Evolutionary conservation across 2,113 vertebrate species (phyloP).

Genomic region (Lycaon pictus): DNA sequence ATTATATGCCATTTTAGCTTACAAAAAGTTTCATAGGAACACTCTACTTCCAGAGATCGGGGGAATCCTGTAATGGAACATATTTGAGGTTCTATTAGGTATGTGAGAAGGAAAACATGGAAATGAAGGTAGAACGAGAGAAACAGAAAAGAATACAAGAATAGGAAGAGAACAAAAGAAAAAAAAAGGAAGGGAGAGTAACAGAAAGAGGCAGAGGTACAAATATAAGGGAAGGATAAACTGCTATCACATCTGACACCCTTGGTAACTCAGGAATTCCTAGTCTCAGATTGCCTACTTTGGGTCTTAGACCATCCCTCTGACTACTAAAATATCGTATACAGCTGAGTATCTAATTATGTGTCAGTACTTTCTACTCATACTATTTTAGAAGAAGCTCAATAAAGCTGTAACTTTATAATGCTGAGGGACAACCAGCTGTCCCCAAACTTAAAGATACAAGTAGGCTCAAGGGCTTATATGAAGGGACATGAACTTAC

Average conservation of each 20-base stretch:
- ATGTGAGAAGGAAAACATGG: background rate
- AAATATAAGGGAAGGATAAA: background rate
- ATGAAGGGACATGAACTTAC: constrained; percentile 63
- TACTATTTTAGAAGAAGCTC: constrained; percentile 74
- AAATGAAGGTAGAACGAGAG: background rate
- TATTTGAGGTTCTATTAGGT: constrained; percentile 14
- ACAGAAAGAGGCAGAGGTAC: background rate
- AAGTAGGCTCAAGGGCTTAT: constrained; percentile 60
- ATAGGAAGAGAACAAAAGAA: background rate
- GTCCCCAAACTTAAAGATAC: constrained; percentile 72
- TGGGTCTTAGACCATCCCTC: constrained; percentile 29
- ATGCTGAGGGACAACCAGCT: constrained; percentile 71
- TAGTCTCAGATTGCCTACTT: constrained; percentile 34
- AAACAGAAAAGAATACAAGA: background rate
- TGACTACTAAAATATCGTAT: constrained; percentile 76
- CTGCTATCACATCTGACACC: background rate
- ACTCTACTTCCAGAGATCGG: background rate
- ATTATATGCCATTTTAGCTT: background rate
- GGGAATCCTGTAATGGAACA: background rate
- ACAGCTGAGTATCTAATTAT: constrained; percentile 70
- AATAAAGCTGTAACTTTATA: constrained; percentile 76
- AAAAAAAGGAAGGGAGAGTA: background rate
- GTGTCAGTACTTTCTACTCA: constrained; percentile 59
- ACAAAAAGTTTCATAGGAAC: background rate
- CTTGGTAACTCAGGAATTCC: constrained; percentile 8